Evolutionary conservation across 2,113 vertebrate species (phyloP), one percentile per base, ranked within the genome.

Genomic region (Antennarius striatus): DNA sequence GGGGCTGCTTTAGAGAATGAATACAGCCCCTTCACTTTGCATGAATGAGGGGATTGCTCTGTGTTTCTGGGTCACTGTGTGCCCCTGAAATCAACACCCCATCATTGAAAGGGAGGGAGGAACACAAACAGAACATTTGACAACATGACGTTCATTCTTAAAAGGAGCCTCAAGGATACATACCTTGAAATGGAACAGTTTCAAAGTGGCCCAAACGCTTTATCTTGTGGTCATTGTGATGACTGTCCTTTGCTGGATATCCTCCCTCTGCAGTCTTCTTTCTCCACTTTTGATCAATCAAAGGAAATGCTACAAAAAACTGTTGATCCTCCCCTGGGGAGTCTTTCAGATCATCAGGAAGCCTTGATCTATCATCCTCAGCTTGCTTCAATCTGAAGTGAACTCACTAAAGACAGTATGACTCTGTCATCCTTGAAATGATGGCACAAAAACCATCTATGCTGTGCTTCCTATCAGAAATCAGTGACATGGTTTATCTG

Each of bases 11-110:
- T 53, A 60, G 62, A 78, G 71, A 52, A 15, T 73, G 75, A 86
- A 77, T 71, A 13, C 82, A 75, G 56, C 45, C 71, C 83, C 81
- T 86, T 83, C 64, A 66, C 77, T 80, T 66, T 50, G 53, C 65
- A 68, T 73, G 73, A 84, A 77, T 70, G 77, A 78, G 79, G 75
- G 67, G 68, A 62, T 46, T 71, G 75, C 61, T 80, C 77, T 75
- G 73, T 72, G 75, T 88, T 90, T 90, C 85, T 86, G 83, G 86
- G 88, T 88, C 87, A 88, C 56, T 56, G 80, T 75, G 78, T 49
- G 63, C 76, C 72, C 62, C 84, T 79, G 83, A 88, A 88, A 86
- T 72, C 50, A 61, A 88, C 80, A 89, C 77, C 87, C 83, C 56
- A 36, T 68, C 47, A 4, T 65, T 58, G 49, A 36, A n/a, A 40